Base-by-base conservation (phyloP, 37 sponge, comb jelly and placozoan species). In the Cliona cf. orientalis region DNA sequence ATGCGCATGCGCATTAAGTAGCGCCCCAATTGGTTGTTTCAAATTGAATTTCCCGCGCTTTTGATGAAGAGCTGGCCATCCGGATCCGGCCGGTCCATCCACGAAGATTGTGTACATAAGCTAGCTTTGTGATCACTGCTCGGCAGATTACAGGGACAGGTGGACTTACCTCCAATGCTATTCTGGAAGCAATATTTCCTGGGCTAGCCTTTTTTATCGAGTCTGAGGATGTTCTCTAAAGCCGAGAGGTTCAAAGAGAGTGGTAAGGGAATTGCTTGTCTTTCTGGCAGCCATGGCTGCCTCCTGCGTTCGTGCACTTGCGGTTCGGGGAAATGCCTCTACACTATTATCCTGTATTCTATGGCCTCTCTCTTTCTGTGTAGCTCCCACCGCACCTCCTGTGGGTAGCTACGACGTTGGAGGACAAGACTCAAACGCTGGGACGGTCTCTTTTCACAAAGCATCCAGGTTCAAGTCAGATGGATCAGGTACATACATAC, bases 141-240 rank as follows among this genome's bases (percentile, higher is more conserved):
- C n/a, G n/a, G n/a, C n/a, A n/a, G n/a, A n/a, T n/a, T n/a, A n/a
- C n/a, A n/a, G n/a, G n/a, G n/a, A n/a, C n/a, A n/a, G n/a, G n/a
- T n/a, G n/a, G n/a, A n/a, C n/a, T n/a, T n/a, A n/a, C n/a, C n/a
- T n/a, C n/a, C n/a, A n/a, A n/a, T n/a, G n/a, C n/a, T n/a, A n/a
- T n/a, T n/a, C n/a, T n/a, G n/a, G n/a, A n/a, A n/a, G n/a, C n/a
- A n/a, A n/a, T n/a, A n/a, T n/a, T n/a, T n/a, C n/a, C n/a, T n/a
- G n/a, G n/a, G n/a, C n/a, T n/a, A n/a, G n/a, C n/a, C n/a, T n/a
- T n/a, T n/a, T n/a, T n/a, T n/a, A n/a, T n/a, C n/a, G n/a, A n/a
- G n/a, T n/a, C n/a, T n/a, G n/a, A n/a, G n/a, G n/a, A 86, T 86
- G 87, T 86, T 86, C 37, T 80, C 80, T 26, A 86, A 66, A 39